phyloP scores from a whole-genome alignment of 2,797 vertebrate species.

The Hafferia zeledoni region DNA sequence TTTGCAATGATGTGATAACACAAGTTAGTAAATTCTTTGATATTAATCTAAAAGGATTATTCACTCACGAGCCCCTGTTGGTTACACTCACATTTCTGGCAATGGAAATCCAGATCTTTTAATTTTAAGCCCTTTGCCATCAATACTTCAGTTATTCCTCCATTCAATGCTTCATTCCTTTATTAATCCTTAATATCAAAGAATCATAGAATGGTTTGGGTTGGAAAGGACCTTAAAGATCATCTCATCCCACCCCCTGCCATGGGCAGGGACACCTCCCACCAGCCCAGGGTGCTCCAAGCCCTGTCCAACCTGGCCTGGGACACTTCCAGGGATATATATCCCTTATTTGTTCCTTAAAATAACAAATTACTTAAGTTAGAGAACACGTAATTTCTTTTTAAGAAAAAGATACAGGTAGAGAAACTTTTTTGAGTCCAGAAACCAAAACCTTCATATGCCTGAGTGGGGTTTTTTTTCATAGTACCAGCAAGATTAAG shows the following conservation, averaged over 20 bases:
- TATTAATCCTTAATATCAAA: not conserved
- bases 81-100: not conserved
- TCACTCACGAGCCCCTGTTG: not conserved
- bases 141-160: not conserved
- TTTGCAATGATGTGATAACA: not conserved
- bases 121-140: not conserved
- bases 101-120: not conserved
- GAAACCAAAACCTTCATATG: not conserved
- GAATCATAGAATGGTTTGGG: not conserved
- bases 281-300: not conserved
- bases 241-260: not conserved
- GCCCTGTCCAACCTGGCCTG: fast-evolving
- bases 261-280: not conserved
- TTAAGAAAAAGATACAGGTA: not conserved
- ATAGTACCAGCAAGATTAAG: not conserved
- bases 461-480: not conserved
- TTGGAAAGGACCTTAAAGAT: not conserved
- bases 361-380: not conserved
- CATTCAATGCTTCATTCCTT: not conserved
- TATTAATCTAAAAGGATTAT: not conserved
- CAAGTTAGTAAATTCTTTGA: not conserved
- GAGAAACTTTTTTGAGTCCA: not conserved
- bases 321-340: fast-evolving
- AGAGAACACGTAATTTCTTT: not conserved
- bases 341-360: not conserved